These are phyloP conservation scores for Cherax destructor DNA, from an alignment of 1,140 invertebrate genomes.

Conservation along the genomic window DNA sequence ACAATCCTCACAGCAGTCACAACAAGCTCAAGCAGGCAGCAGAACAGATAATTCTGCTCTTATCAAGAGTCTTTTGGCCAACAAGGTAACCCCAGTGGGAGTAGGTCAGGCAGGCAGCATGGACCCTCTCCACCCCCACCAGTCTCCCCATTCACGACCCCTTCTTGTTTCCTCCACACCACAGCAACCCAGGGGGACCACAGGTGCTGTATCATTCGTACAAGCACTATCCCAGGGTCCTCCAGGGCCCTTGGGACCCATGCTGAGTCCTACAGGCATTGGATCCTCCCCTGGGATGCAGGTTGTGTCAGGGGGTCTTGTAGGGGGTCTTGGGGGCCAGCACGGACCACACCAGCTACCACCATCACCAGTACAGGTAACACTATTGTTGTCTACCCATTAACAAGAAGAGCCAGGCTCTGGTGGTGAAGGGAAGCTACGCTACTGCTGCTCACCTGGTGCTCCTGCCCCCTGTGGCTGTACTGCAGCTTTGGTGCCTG, in stretches of 20 bases:
- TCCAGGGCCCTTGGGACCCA: slow-evolving; percentile 57
- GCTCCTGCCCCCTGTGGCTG: slow-evolving; percentile 51
- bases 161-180: slow-evolving; percentile 39
- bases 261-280: slow-evolving; percentile 54
- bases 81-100: slow-evolving; percentile 82
- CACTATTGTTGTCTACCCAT: slow-evolving; percentile 33
- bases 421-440: slow-evolving; percentile 57
- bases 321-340: slow-evolving; percentile 45
- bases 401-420: slow-evolving; percentile 18
- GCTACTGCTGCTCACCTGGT: slow-evolving; percentile 48
- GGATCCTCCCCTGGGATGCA: slow-evolving; percentile 54
- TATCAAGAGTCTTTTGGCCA: slow-evolving; percentile 90
- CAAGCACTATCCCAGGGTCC: slow-evolving; percentile 71
- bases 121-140: slow-evolving; percentile 40
- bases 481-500: slow-evolving; percentile 47
- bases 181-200: slow-evolving; percentile 46
- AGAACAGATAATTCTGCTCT: slow-evolving; percentile 77
- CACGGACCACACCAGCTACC: slow-evolving; percentile 63
- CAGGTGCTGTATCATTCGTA: slow-evolving; percentile 50
- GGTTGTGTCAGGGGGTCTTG: slow-evolving; percentile 54
- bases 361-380: slow-evolving; percentile 55
- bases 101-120: slow-evolving; percentile 79
- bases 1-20: slow-evolving; percentile 72
- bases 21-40: slow-evolving; percentile 74
- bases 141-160: slow-evolving; percentile 58